These are phyloP conservation scores for Lysandra coridon DNA, from an alignment of 2,888 invertebrate genomes.

Conservation along the genomic window DNA sequence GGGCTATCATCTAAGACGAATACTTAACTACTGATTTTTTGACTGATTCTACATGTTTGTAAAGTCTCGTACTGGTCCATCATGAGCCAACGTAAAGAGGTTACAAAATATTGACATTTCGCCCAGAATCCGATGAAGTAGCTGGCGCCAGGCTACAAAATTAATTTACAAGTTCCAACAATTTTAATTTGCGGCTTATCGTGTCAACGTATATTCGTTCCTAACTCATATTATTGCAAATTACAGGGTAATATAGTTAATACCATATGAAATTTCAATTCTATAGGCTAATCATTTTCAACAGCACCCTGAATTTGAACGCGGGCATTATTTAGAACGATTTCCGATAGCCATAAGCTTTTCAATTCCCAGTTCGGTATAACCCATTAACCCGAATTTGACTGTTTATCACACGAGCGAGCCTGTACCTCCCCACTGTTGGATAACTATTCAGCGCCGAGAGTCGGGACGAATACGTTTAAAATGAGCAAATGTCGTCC, in stretches of 20 bases:
- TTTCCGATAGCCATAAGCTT: constrained; percentile 25
- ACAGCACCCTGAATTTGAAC: constrained; percentile 1
- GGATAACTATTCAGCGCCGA: constrained; percentile 48
- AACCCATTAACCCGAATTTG: constrained; percentile 61
- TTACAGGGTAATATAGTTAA: background rate
- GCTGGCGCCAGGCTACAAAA: too few species aligned
- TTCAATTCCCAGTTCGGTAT: constrained; percentile 40
- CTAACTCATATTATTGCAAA: background rate
- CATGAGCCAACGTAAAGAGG: too few species aligned
- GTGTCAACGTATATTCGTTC: background rate
- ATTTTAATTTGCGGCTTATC: background rate
- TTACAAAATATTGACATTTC: too few species aligned
- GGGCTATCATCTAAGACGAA: too few species aligned
- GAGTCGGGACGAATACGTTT: constrained; percentile 24
- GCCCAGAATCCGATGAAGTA: too few species aligned
- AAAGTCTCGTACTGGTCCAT: too few species aligned
- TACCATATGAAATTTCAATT: background rate
- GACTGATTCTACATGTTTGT: too few species aligned
- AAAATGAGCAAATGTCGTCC: constrained; percentile 43
- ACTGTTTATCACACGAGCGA: constrained; percentile 61
- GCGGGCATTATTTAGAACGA: background rate
- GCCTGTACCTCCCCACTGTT: constrained; percentile 62
- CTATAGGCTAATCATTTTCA: constrained; percentile 1
- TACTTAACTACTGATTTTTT: too few species aligned
- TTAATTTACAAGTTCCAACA: background rate